Conservation (phyloP, 2,888 invertebrate genomes). For the Sinhomidia bicolor region DNA sequence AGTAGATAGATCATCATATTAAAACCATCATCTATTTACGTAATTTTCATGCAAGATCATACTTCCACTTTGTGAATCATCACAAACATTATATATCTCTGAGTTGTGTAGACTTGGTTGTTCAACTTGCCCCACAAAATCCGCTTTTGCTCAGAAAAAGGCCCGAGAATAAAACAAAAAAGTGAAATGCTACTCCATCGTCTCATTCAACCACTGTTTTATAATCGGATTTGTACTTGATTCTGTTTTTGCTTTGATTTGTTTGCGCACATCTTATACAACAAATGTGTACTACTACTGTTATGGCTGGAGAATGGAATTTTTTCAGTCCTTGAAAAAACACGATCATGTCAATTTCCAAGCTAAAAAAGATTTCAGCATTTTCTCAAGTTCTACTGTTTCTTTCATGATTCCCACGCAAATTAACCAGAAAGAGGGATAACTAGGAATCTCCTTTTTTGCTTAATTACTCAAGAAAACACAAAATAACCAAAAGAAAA, state of each 20-base stretch:
- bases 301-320: not conserved
- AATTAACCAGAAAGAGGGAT: constrained; percentile 63
- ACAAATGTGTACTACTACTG: too few species aligned
- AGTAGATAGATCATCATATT: constrained; percentile 20
- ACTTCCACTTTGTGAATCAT: constrained; percentile 11
- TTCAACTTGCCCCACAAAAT: constrained; percentile 2
- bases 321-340: not conserved
- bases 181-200: not conserved
- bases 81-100: not conserved
- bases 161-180: not conserved
- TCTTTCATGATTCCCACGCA: constrained; percentile 62
- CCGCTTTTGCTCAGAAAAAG: not conserved
- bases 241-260: not conserved
- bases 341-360: not conserved
- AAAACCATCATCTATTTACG: constrained; percentile 5
- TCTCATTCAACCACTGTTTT: not conserved
- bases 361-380: not conserved
- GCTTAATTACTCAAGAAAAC: constrained; percentile 15
- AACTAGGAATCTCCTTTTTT: constrained; percentile 25
- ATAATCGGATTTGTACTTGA: constrained; percentile 51
- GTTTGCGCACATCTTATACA: too few species aligned
- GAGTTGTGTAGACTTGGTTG: not conserved
- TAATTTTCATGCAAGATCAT: constrained; percentile 48
- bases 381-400: constrained; percentile 1
- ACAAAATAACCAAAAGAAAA: not conserved